Conservation (phyloP, 2,888 invertebrate genomes). For the Diplolepis rosae region DNA sequence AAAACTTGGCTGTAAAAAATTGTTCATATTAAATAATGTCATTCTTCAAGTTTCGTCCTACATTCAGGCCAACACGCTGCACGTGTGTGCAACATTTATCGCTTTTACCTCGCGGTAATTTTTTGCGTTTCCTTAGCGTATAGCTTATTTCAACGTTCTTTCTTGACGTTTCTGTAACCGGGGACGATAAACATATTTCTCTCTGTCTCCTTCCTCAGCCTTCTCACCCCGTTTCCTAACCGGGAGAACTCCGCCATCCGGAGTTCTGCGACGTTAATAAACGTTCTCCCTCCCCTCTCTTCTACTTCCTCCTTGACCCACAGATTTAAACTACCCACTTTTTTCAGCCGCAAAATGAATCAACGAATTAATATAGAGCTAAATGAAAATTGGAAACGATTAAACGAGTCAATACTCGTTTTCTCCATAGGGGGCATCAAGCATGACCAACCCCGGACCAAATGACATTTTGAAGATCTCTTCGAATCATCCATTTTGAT, state of each 20-base stretch:
- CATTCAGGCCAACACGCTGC: neutral
- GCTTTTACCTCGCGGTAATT: conserved; percentile 13
- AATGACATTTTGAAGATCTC: too few relatives aligned
- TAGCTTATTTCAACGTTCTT: conserved; percentile 18
- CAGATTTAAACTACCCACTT: neutral
- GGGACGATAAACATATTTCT: conserved; percentile 29
- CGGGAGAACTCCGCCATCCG: conserved; percentile 1
- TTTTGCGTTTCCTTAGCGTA: conserved; percentile 24
- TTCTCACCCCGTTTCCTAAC: conserved; percentile 15
- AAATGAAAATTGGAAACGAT: neutral
- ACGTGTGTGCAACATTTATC: conserved; percentile 23
- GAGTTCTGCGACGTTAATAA: conserved; percentile 24
- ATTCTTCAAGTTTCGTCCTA: neutral
- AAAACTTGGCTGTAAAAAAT: neutral
- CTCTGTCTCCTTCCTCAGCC: conserved; percentile 3
- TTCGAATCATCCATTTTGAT: too few relatives aligned
- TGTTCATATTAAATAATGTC: neutral
- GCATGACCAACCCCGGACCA: too few relatives aligned
- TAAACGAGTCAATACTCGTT: too few relatives aligned
- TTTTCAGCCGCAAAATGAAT: conserved; percentile 6
- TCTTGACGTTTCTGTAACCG: conserved; percentile 6
- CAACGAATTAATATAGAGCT: conserved; percentile 11
- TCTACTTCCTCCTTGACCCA: conserved; percentile 1
- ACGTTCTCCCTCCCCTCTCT: conserved; percentile 15
- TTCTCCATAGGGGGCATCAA: too few relatives aligned